phyloP scores from a whole-genome alignment of 2,888 invertebrate genomes.

The Actias luna region DNA sequence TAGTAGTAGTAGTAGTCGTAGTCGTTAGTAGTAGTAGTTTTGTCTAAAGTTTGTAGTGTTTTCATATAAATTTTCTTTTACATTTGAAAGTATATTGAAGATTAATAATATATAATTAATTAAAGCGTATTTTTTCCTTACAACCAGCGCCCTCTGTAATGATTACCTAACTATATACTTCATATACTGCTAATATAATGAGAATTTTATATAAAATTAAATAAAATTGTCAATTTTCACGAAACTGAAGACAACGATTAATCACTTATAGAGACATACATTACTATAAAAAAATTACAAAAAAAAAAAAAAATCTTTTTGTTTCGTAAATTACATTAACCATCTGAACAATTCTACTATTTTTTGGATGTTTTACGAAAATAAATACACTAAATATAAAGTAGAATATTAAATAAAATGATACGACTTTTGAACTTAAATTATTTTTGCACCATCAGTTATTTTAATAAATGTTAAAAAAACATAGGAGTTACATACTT shows the following conservation, averaged over 20 bases:
- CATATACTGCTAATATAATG: conserved; percentile 24
- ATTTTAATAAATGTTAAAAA: conserved; percentile 38
- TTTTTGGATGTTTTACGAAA: background rate
- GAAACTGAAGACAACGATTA: background rate
- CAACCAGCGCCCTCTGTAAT: conserved; percentile 47
- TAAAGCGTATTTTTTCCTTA: conserved; percentile 23
- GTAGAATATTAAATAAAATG: conserved; percentile 34
- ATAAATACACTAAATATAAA: conserved; percentile 23
- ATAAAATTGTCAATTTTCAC: conserved; percentile 8
- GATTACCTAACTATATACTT: conserved; percentile 34
- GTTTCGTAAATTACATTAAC: background rate
- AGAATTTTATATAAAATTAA: conserved; percentile 20
- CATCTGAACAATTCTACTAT: background rate
- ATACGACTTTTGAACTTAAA: conserved; percentile 34
- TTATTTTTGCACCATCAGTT: conserved; percentile 62
- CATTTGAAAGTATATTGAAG: too few relatives aligned
- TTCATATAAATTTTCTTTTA: too few relatives aligned
- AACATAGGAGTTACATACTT: conserved; percentile 30
- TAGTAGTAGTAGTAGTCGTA: too few relatives aligned
- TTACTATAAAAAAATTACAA: too few relatives aligned
- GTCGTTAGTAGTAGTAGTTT: too few relatives aligned
- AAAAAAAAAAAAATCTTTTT: too few relatives aligned
- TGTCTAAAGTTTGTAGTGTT: too few relatives aligned
- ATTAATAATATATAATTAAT: background rate
- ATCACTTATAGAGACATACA: background rate